Conservation (phyloP, 1,140 invertebrate species). For the Drosophila ficusphila region DNA sequence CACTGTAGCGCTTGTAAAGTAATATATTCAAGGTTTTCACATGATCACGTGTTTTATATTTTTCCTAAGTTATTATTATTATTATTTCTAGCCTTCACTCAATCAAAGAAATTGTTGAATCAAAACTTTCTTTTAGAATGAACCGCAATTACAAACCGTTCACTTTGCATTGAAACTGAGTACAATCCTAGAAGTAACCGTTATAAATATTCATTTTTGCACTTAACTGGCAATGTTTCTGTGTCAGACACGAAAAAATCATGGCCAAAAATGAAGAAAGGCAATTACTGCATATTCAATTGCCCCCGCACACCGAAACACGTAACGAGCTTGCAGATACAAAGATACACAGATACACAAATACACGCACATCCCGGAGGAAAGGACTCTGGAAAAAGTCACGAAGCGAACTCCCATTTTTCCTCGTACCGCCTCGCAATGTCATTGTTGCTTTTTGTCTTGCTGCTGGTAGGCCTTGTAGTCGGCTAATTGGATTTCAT, state of each 20-base stretch:
- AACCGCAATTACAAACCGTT: background rate
- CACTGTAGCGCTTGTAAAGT: too few species aligned
- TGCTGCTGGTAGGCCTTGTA: slow-evolving; percentile 69
- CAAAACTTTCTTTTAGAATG: background rate
- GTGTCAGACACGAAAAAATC: slow-evolving; percentile 61
- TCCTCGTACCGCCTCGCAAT: slow-evolving; percentile 13
- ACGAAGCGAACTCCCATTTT: slow-evolving; percentile 41
- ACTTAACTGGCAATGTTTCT: slow-evolving; percentile 62
- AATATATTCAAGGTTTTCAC: too few species aligned
- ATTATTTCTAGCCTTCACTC: too few species aligned
- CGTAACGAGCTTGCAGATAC: too few species aligned
- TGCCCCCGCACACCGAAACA: slow-evolving; percentile 27
- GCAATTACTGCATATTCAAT: slow-evolving; percentile 77
- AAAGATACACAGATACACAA: slow-evolving; percentile 19
- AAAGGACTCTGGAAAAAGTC: slow-evolving; percentile 55
- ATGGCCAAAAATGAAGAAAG: slow-evolving; percentile 69
- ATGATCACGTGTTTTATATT: too few species aligned
- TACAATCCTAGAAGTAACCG: slow-evolving; percentile 8
- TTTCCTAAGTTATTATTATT: too few species aligned
- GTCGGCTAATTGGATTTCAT: slow-evolving; percentile 82
- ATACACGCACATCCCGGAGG: background rate
- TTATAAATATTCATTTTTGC: slow-evolving; percentile 67
- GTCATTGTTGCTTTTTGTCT: slow-evolving; percentile 18
- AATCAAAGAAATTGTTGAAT: background rate
- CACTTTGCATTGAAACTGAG: background rate